phyloP scores from a whole-genome alignment of 2,797 vertebrate genomes.

The Synanceia verrucosa region DNA sequence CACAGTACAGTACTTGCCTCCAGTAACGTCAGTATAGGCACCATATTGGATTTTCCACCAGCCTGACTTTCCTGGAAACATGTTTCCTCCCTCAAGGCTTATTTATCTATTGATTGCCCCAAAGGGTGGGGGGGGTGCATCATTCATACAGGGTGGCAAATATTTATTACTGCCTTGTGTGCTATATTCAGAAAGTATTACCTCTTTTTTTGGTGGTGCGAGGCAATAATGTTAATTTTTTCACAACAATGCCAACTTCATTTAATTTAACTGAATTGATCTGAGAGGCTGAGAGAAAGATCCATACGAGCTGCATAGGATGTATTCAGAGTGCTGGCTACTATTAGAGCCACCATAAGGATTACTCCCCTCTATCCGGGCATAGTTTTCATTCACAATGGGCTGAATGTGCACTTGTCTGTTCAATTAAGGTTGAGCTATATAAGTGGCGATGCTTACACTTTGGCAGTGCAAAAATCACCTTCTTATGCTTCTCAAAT shows the following conservation, averaged over 20 bases:
- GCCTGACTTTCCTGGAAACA: conserved; percentile 66
- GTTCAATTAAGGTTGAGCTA: conserved; percentile 69
- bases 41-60: conserved; percentile 70
- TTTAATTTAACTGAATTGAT: conserved; percentile 49
- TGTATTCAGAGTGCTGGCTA: conserved; percentile 15
- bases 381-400: conserved; percentile 48
- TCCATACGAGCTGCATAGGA: conserved; percentile 10
- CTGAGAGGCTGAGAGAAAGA: conserved; percentile 31
- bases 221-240: conserved; percentile 31
- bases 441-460: conserved; percentile 64
- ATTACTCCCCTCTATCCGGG: conserved; percentile 28
- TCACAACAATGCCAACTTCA: conserved; percentile 32
- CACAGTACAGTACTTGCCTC: conserved; percentile 29
- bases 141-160: conserved; percentile 60
- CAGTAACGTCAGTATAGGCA: conserved; percentile 42
- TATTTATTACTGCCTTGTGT: conserved; percentile 50
- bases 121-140: conserved; percentile 52
- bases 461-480: conserved; percentile 66
- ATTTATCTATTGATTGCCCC: conserved; percentile 68
- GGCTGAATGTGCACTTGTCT: conserved; percentile 65
- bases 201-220: conserved; percentile 11
- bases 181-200: conserved; percentile 24
- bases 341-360: conserved; percentile 36
- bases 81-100: conserved; percentile 49
- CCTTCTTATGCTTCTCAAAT: conserved; percentile 56